Evolutionary conservation across 2,113 vertebrate genomes (phyloP).

Genomic region (Podiceps cristatus): DNA sequence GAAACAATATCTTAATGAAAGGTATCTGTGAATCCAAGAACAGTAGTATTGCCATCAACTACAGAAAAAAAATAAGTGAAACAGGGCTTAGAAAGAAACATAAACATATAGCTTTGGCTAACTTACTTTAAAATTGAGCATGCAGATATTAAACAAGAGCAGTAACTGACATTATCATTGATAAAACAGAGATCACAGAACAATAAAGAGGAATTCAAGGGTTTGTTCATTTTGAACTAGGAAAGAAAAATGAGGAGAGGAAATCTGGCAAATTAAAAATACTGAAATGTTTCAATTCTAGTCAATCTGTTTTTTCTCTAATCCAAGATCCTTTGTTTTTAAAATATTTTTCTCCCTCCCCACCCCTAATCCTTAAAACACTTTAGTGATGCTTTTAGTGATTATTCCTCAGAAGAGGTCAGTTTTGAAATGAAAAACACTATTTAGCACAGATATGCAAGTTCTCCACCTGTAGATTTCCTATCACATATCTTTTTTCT

Average conservation of each 20-base stretch:
- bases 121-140: background rate
- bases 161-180: background rate
- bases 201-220: background rate
- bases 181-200: background rate
- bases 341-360: background rate
- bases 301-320: background rate
- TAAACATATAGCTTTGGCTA: background rate
- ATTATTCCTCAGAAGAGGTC: background rate
- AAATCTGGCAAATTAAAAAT: background rate
- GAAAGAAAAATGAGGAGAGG: background rate
- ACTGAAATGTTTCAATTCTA: background rate
- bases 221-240: background rate
- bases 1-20: background rate
- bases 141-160: background rate
- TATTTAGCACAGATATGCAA: background rate
- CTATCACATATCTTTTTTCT: background rate
- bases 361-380: background rate
- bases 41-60: background rate
- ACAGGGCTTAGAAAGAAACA: background rate
- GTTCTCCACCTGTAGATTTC: background rate
- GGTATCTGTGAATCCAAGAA: background rate
- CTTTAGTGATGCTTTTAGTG: background rate
- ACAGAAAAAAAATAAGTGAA: background rate
- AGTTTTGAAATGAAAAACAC: background rate
- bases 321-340: background rate